A percentile compares a stretch with the other conserved stretches of the same genome.
phyloP scores from a whole-genome alignment of 2,113 vertebrate genomes.

The Anthoscopus minutus region DNA sequence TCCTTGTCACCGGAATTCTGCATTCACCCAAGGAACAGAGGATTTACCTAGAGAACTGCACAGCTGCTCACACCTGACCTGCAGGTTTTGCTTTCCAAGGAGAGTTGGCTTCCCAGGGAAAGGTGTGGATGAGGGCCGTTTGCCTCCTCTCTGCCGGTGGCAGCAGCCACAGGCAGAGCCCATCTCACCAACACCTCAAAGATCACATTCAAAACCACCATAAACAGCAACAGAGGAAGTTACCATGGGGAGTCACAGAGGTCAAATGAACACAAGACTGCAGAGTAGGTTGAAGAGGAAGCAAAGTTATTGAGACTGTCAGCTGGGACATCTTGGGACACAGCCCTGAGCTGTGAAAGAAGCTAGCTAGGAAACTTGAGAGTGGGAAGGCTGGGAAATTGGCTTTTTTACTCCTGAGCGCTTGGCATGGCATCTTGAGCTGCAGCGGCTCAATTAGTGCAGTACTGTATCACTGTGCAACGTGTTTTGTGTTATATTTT shows the following conservation, averaged over 20 bases:
- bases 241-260: not conserved
- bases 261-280: not conserved
- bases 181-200: rapidly evolving
- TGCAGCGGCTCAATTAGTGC: not conserved
- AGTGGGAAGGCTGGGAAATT: not conserved
- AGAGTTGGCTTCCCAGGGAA: not conserved
- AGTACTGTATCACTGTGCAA: not conserved
- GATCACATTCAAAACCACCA: not conserved
- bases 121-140: not conserved
- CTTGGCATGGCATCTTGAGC: not conserved
- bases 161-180: not conserved
- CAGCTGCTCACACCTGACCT: not conserved
- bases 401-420: not conserved
- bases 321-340: not conserved
- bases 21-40: not conserved
- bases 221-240: not conserved
- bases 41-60: not conserved
- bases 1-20: not conserved
- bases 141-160: not conserved
- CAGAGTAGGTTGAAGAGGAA: not conserved
- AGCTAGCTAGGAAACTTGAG: not conserved
- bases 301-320: not conserved
- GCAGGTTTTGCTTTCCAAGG: not conserved
- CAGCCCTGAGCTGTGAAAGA: not conserved
- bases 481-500: not conserved